Percentiles rank a stretch among this genome's conserved stretches.
These are phyloP conservation scores for Trypoxylon attenuatum DNA, from an alignment of 2,888 invertebrate genomes.

Conservation along the genomic window DNA sequence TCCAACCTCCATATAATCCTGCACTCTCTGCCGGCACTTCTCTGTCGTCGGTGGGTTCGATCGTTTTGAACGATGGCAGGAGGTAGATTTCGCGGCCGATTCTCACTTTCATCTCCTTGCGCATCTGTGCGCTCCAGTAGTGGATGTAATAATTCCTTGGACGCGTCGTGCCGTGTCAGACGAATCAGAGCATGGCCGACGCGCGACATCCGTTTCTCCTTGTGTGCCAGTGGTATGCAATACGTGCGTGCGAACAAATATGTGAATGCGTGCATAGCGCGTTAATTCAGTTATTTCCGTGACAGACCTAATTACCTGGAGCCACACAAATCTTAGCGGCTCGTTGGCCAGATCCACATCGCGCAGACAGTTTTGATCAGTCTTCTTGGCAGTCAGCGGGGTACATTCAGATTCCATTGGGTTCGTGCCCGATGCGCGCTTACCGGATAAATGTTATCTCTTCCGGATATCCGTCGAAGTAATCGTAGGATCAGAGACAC, in stretches of 20 bases:
- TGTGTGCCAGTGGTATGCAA: background rate
- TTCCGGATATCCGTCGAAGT: slow-evolving; percentile 68
- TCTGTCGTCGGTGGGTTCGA: background rate
- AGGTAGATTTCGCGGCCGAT: background rate
- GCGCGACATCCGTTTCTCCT: background rate
- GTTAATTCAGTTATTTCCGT: slow-evolving; percentile 35
- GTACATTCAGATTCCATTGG: slow-evolving; percentile 6
- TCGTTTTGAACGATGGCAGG: background rate
- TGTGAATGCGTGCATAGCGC: background rate
- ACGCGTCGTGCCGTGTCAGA: background rate
- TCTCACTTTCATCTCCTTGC: background rate
- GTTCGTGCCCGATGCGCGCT: slow-evolving; percentile 1
- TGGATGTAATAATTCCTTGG: background rate
- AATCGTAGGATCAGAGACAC: slow-evolving; percentile 63
- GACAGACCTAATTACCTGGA: slow-evolving; percentile 28
- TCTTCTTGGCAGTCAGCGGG: slow-evolving; percentile 17
- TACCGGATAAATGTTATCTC: slow-evolving; percentile 45
- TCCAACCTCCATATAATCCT: slow-evolving; percentile 14
- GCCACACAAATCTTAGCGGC: slow-evolving; percentile 25
- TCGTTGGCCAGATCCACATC: slow-evolving; percentile 33
- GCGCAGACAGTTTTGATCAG: slow-evolving; percentile 31
- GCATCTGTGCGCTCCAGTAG: background rate
- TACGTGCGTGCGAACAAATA: background rate
- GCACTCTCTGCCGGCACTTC: background rate
- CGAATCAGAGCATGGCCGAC: background rate